Evolutionary conservation across 2,797 vertebrate genomes (phyloP).

Genomic region (Rhynchotus rufescens): DNA sequence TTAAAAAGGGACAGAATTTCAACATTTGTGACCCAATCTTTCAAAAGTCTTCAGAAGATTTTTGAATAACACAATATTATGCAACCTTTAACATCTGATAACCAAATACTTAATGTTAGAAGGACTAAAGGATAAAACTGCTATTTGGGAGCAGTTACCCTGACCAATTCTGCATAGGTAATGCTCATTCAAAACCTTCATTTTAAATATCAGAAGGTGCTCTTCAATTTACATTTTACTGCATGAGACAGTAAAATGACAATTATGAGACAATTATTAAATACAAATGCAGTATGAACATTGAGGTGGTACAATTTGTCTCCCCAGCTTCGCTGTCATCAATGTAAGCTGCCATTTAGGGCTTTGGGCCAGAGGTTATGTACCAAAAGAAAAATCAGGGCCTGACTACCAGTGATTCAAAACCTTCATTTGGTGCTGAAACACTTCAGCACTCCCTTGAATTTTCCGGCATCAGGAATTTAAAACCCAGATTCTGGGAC

Average conservation of each 20-base stretch:
- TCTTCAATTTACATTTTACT: not conserved
- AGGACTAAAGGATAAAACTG: slow-evolving; percentile 16
- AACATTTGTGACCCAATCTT: not conserved
- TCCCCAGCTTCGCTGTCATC: not conserved
- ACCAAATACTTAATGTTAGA: not conserved
- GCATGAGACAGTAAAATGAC: not conserved
- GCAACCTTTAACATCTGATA: not conserved
- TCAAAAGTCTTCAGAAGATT: not conserved
- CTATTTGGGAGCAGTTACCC: not conserved
- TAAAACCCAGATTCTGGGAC: slow-evolving; percentile 52
- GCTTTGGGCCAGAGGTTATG: slow-evolving; percentile 44
- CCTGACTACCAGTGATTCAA: slow-evolving; percentile 33
- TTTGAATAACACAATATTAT: not conserved
- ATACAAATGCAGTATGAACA: no score
- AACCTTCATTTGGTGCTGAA: not conserved
- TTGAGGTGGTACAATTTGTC: not conserved
- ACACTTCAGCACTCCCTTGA: not conserved
- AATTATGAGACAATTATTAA: no score
- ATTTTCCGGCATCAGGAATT: slow-evolving; percentile 40
- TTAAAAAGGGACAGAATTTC: not conserved
- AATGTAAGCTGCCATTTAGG: slow-evolving; percentile 24
- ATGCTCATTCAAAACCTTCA: not conserved
- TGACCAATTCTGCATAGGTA: not conserved
- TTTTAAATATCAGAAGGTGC: not conserved
- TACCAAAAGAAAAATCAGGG: slow-evolving; percentile 30